These are phyloP conservation scores for Prolemur simus DNA, from an alignment of 2,113 vertebrate genomes.

Conservation along the genomic window DNA sequence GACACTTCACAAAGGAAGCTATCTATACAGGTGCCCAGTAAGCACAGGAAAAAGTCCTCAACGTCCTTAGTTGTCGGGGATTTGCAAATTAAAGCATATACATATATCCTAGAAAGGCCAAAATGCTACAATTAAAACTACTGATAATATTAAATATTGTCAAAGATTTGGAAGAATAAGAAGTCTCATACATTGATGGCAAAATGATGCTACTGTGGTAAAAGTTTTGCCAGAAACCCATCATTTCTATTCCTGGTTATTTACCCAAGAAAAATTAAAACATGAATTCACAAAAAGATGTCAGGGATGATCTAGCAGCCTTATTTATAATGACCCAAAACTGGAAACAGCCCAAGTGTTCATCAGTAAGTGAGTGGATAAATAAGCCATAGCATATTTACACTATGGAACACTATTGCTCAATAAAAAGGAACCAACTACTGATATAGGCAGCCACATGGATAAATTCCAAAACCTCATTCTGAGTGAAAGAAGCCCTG, in stretches of 20 bases:
- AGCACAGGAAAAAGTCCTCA: background rate
- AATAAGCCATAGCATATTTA: background rate
- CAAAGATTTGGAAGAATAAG: background rate
- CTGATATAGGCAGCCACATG: background rate
- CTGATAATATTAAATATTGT: background rate
- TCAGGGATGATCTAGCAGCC: background rate
- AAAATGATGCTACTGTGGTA: background rate
- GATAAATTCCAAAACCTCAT: background rate
- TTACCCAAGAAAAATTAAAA: conserved; percentile 27
- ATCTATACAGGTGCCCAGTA: background rate
- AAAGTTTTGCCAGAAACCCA: background rate
- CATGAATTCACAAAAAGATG: background rate
- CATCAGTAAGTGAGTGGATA: background rate
- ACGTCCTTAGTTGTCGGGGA: background rate
- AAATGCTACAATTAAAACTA: background rate
- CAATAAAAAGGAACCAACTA: background rate
- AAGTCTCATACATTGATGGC: background rate
- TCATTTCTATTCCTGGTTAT: background rate
- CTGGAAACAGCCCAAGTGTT: background rate
- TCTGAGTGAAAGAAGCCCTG: background rate
- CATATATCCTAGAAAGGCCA: background rate
- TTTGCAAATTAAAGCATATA: background rate
- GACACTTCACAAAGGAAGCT: background rate
- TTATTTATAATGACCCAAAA: background rate
- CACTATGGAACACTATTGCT: background rate